Conservation (phyloP, 2,888 invertebrate species). For the Cepaea hortensis region DNA sequence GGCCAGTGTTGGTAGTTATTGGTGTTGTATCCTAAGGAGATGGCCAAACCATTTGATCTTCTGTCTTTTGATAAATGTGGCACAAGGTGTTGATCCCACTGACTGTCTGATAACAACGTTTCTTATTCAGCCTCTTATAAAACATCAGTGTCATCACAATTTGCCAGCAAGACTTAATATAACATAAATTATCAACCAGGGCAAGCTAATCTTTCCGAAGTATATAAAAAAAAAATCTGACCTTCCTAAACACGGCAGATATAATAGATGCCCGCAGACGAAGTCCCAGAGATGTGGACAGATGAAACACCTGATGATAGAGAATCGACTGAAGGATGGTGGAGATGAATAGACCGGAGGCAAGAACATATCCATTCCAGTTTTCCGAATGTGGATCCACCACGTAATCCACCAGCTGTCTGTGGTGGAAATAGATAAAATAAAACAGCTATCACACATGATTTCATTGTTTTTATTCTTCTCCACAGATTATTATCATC, state of each 20-base stretch:
- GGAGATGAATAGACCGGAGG: conserved; percentile 84
- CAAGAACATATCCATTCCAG: conserved; percentile 93
- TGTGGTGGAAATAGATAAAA: conserved; percentile 51
- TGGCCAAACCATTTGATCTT: too few relatives aligned
- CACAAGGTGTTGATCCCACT: too few relatives aligned
- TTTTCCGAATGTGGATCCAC: conserved; percentile 74
- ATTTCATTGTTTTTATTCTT: not conserved
- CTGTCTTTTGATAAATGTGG: too few relatives aligned
- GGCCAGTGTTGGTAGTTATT: too few relatives aligned
- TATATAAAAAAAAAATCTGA: conserved; percentile 45
- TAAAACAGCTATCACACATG: not conserved
- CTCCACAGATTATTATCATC: too few relatives aligned
- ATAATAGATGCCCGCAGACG: conserved; percentile 90
- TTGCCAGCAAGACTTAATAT: too few relatives aligned
- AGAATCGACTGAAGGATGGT: conserved; percentile 89
- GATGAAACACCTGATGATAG: conserved; percentile 91
- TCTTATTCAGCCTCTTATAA: too few relatives aligned
- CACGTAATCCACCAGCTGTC: conserved; percentile 68
- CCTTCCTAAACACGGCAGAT: conserved; percentile 90
- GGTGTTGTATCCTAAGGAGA: too few relatives aligned
- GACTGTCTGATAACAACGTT: too few relatives aligned
- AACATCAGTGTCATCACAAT: too few relatives aligned
- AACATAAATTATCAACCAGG: too few relatives aligned
- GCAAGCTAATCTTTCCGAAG: too few relatives aligned
- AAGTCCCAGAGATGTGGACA: conserved; percentile 87